Evolutionary conservation across 2,888 invertebrate genomes (phyloP), one percentile per base, ranked within the genome.

Genomic region (Drosophila anomelani): DNA sequence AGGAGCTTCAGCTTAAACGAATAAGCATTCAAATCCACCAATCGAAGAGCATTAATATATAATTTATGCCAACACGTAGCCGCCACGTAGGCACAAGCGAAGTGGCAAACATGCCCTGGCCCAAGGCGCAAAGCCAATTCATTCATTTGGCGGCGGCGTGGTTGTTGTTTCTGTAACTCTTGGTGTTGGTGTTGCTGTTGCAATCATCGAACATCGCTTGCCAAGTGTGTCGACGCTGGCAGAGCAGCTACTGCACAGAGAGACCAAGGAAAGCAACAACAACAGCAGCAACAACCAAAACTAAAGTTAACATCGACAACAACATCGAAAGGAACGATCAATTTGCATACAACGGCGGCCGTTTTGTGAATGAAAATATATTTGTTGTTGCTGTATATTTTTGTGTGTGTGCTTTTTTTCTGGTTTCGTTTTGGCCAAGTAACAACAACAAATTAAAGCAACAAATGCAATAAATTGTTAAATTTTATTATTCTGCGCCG

Each of bases 391-490:
- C 44, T 46, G 26, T 46, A 23, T 23, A 44, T 8, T 51, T 51
- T 51, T 32, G 7, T 51, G 34, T 20, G 41, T 34, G 4, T 26
- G 26, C 26, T 26, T 39, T 47, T 67, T 73, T 74, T 70, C 12
- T 49, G 67, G 34, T 85, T 72, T 54, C 10, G 41, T 51, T 62
- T 71, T 49, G 63, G 73, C 60, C 76, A 56, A 75, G 57, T 56
- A 75, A 66, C 85, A 79, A 73, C 78, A 85, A 88, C 83, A 88
- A 89, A 88, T 90, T 88, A 81, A 90, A 80, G 77, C 80, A 76
- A 81, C 76, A 87, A 91, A 82, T 80, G 85, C 86, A 90, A 91
- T 91, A 91, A 91, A 91, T 91, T 91, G 85, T 83, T 81, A 79
- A 82, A 80, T 88, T 91, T 89, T 90, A 90, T 91, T 90, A 80